Base-by-base conservation (phyloP, 2,888 invertebrate genomes). In the Eupithecia inturbata region DNA sequence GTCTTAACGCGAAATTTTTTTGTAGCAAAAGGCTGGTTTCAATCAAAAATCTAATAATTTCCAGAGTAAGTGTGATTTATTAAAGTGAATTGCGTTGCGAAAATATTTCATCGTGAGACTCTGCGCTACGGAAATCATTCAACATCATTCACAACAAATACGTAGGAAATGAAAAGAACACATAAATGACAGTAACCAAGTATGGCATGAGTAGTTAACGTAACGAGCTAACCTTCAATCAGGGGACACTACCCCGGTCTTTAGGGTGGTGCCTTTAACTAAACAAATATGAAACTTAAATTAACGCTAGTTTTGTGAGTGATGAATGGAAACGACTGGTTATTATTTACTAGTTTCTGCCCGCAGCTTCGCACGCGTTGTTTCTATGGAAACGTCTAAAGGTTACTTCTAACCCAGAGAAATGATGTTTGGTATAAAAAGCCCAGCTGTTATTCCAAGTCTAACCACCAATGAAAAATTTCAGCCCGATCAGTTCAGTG, bases 211-310 rank as follows among this genome's bases (percentile, higher is more conserved):
- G 57, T 31, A 1, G 16, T 19, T 28, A 28, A 28, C 28, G 14
- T 19, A 31, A 62, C 62, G 31, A 62, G 28, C 62, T 31, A 62
- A 62, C 64, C 36, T 33, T 36, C 36, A 64, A 22, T 36, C 64
- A 36, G 64, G 33, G 33, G 33, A 7, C 10, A n/a, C 64, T 12
- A 22, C 36, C 36, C 64, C 31, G 31, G 36, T 6, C 36, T 36
- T 64, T 64, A 64, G 64, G 1, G 10, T 1, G 63, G 4, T 10
- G 36, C 36, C 36, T 63, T n/a, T 33, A 10, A 63, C 64, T 14
- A 7, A 26, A 49, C 45, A 62, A 68, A 22, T 39, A 57, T 28
- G 16, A 63, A 45, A 22, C 14, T 19, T n/a, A 60, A 63, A 63
- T 63, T n/a, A 33, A 63, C n/a, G 6, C 62, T 19, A 16, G n/a